Percentiles rank a stretch among this genome's conserved stretches.
These are phyloP conservation scores for Xylocopa sonorina DNA, from an alignment of 1,140 invertebrate genomes.

Conservation along the genomic window DNA sequence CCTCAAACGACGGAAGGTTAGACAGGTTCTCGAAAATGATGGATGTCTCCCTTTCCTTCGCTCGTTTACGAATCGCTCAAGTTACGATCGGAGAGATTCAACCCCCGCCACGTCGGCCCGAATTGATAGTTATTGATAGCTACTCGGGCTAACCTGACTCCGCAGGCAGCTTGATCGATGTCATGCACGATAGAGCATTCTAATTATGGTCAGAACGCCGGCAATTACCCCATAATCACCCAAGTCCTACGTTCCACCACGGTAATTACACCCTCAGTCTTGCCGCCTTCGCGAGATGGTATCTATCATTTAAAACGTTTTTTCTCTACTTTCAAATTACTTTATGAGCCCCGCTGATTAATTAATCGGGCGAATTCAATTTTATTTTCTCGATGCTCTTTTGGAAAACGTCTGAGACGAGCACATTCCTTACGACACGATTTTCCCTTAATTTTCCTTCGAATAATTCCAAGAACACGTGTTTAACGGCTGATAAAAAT, in stretches of 20 bases:
- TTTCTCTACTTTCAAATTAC: background rate
- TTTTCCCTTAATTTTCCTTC: no score
- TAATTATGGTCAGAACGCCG: slow-evolving; percentile 73
- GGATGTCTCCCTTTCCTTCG: slow-evolving; percentile 65
- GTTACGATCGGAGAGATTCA: slow-evolving; percentile 48
- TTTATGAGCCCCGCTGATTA: background rate
- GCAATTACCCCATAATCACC: slow-evolving; percentile 75
- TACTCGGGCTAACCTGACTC: slow-evolving; percentile 71
- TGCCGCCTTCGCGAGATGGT: slow-evolving; percentile 32
- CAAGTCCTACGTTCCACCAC: slow-evolving; percentile 57
- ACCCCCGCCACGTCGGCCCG: slow-evolving; percentile 36
- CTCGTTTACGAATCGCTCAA: slow-evolving; percentile 57
- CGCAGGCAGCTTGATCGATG: slow-evolving; percentile 73
- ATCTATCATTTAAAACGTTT: slow-evolving; percentile 4
- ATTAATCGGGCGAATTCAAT: background rate
- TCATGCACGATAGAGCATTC: slow-evolving; percentile 74
- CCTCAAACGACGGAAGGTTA: slow-evolving; percentile 60
- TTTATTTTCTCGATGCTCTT: no score
- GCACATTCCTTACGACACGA: no score
- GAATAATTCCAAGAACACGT: no score
- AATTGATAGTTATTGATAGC: slow-evolving; percentile 77
- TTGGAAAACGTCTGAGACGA: no score
- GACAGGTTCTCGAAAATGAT: slow-evolving; percentile 70
- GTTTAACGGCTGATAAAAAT: no score
- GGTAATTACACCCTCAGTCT: slow-evolving; percentile 53